These are phyloP conservation scores for Datnioides undecimradiatus DNA, from an alignment of 2,113 vertebrate genomes.

Conservation along the genomic window DNA sequence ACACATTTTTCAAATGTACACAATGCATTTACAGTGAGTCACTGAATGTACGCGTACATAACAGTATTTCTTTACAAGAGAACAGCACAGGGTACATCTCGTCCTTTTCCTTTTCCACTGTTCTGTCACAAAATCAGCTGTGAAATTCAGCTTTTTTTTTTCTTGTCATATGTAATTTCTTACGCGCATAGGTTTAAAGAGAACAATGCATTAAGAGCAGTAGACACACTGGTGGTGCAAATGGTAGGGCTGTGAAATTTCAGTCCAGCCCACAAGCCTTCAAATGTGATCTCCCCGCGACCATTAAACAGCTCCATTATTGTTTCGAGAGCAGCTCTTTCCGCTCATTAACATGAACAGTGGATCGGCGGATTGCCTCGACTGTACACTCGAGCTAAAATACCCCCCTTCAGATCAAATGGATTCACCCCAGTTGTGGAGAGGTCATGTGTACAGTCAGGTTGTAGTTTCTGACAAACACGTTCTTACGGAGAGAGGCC, in stretches of 20 bases:
- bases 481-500: neutral
- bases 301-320: neutral
- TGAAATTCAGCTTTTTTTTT: neutral
- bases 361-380: neutral
- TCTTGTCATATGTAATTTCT: neutral
- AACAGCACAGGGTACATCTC: neutral
- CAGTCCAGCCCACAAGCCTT: neutral
- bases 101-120: neutral
- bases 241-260: conserved; percentile 1
- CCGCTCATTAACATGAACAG: neutral
- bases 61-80: too few species aligned
- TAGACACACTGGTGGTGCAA: neutral
- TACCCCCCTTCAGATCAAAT: neutral
- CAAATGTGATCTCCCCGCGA: neutral
- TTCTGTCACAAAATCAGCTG: neutral
- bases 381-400: neutral
- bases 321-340: conserved; percentile 3
- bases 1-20: too few species aligned
- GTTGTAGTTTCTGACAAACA: neutral
- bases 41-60: too few species aligned
- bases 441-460: neutral
- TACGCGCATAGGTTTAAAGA: neutral
- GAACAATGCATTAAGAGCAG: neutral
- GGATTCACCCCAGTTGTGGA: neutral
- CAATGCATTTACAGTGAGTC: too few species aligned